These are phyloP conservation scores for Athene noctua DNA, from an alignment of 2,113 vertebrate species.

Conservation along the genomic window DNA sequence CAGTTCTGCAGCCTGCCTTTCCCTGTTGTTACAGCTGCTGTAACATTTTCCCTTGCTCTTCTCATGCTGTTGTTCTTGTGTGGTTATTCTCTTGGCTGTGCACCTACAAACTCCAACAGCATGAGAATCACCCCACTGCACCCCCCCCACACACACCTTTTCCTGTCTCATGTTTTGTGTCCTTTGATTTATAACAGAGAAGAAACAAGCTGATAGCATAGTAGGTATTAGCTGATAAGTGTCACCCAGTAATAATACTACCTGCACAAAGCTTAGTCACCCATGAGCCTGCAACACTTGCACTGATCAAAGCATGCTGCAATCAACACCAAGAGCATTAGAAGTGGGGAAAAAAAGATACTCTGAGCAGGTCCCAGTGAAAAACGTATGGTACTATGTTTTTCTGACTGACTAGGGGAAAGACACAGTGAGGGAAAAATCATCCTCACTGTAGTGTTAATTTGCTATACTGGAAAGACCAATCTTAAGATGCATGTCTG, in stretches of 20 bases:
- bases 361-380: neutral
- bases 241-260: neutral
- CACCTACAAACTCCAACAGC: neutral
- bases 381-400: neutral
- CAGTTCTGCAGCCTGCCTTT: neutral
- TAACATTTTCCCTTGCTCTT: neutral
- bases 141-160: neutral
- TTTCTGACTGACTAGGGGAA: neutral
- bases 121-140: neutral
- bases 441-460: neutral
- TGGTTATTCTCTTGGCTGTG: neutral
- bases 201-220: neutral
- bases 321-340: neutral
- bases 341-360: neutral
- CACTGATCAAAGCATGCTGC: neutral
- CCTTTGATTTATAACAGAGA: neutral
- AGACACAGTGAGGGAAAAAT: neutral
- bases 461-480: neutral
- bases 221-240: neutral
- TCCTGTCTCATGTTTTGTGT: neutral
- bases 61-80: neutral
- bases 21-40: neutral
- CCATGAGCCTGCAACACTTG: neutral
- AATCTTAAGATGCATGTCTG: neutral
- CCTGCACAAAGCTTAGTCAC: neutral